phyloP scores from a whole-genome alignment of 2,797 vertebrate genomes.

The Chaetodon trifasciatus region DNA sequence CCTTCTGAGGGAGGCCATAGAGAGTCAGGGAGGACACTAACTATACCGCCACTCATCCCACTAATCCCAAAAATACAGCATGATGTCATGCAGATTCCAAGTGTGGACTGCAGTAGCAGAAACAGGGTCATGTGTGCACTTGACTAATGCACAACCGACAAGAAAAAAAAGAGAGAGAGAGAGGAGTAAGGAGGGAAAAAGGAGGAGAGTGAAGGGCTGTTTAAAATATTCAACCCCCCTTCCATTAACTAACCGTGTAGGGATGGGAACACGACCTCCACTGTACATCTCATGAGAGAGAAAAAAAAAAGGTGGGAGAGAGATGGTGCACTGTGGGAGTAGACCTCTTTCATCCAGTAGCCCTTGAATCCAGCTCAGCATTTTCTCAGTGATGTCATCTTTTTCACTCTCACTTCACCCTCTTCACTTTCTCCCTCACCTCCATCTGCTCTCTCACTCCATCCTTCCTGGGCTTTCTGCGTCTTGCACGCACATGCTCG shows the following conservation, averaged over 20 bases:
- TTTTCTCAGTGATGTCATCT: slow-evolving; percentile 84
- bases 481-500: slow-evolving; percentile 64
- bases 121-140: slow-evolving; percentile 83
- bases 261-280: slow-evolving; percentile 77
- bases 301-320: slow-evolving; percentile 23
- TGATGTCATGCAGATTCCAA: slow-evolving; percentile 83
- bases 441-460: slow-evolving; percentile 70
- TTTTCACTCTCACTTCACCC: slow-evolving; percentile 67
- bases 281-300: slow-evolving; percentile 75
- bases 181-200: slow-evolving; percentile 51
- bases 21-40: slow-evolving; percentile 57
- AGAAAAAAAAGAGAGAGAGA: slow-evolving; percentile 41
- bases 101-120: slow-evolving; percentile 79
- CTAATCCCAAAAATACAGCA: slow-evolving; percentile 78
- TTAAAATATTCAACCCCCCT: slow-evolving; percentile 87
- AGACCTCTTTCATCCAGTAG: slow-evolving; percentile 73
- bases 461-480: slow-evolving; percentile 58
- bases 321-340: slow-evolving; percentile 71
- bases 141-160: slow-evolving; percentile 79
- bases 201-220: slow-evolving; percentile 73
- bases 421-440: slow-evolving; percentile 64
- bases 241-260: slow-evolving; percentile 83
- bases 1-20: slow-evolving; percentile 36
- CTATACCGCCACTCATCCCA: slow-evolving; percentile 61
- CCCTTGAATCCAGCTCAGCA: slow-evolving; percentile 83